Evolutionary conservation across 2,888 invertebrate genomes (phyloP), one percentile per base, ranked within the genome.

Genomic region (Stegana nigrithorax): DNA sequence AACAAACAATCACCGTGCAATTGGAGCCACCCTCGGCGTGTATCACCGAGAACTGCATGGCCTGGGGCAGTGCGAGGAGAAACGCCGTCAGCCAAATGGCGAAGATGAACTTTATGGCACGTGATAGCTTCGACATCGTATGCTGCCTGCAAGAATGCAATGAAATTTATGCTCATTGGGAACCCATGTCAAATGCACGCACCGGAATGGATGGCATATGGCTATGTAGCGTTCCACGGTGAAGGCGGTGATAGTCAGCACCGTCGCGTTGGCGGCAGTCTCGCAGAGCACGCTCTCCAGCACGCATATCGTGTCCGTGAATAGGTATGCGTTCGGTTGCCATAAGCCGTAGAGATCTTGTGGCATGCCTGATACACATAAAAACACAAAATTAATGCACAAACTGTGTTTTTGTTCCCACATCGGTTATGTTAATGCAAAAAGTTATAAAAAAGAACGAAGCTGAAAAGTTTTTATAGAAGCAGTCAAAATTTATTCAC

Each of bases 211-310:
- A 80, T 93, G 91, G 79, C 94, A 94, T 73, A 95, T 94, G 4
- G 94, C 94, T 36, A 94, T 90, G 82, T 94, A 96, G 66, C 96
- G 88, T 84, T 96, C 96, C 12, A 95, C 91, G 0, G 93, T 96
- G 83, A 96, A 96, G 2, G 94, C 94, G 0, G 94, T 94, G 76
- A 96, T 96, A 8, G 92, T 93, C 66, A 93, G 85, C 2, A 96
- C 94, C 0, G 95, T 95, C 0, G 94, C 93, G 81, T 93, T 93
- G 19, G 92, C 91, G 0, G 93, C 92, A 14, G 93, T 93, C 85
- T 96, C 96, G 0, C 95, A 93, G 0, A 93, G 90, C 55, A 95
- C 88, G 5, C 92, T 92, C 69, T 90, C 87, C 10, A 91, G 85
- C 10, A 93, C 88, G 84, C 95, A 96, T 70, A 93, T 90, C 5